Base-by-base conservation (phyloP, 2,888 invertebrate species). In the Synanthedon tipuliformis region DNA sequence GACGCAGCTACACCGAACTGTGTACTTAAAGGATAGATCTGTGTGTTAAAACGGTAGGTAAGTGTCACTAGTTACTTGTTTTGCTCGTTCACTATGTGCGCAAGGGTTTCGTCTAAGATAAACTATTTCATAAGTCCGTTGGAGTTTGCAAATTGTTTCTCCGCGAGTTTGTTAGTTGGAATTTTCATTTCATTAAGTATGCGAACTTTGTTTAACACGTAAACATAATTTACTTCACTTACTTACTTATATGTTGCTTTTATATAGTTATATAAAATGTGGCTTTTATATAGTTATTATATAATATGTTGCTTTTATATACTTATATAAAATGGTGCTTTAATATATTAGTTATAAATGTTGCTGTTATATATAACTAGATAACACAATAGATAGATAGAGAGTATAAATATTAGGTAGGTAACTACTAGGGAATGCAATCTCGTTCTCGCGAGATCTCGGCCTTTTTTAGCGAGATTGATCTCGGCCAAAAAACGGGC, bases 11-110 rank as follows among this genome's bases (percentile, higher is more conserved):
- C 68, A 63, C 68, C 71, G 71, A 77, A 81, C 81, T 81, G 79
- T 81, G 79, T 80, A 78, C 78, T 79, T 81, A 78, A 23, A 81
- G 83, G 84, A 82, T 81, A 80, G 76, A 80, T 82, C 78, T 75
- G 69, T 76, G 75, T 78, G 76, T 78, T 76, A 73, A 73, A 77
- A 72, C 75, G 73, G 75, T 82, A 78, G 79, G 78, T 83, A 81
- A 76, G 78, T 81, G 81, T 78, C 73, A 73, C 69, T 68, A 71
- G 67, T 66, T 69, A 72, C 66, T 78, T 78, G 79, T 81, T 77
- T 77, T 72, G 73, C 70, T 71, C 69, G 73, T 70, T 70, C 69
- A 63, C 73, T 68, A 66, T 81, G 78, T 81, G 81, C 78, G 72
- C 68, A 71, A 64, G 67, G 64, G 34, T 34, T 66, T 75, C 71